phyloP scores from a whole-genome alignment of 2,113 vertebrate genomes.

The Hemibagrus wyckioides region DNA sequence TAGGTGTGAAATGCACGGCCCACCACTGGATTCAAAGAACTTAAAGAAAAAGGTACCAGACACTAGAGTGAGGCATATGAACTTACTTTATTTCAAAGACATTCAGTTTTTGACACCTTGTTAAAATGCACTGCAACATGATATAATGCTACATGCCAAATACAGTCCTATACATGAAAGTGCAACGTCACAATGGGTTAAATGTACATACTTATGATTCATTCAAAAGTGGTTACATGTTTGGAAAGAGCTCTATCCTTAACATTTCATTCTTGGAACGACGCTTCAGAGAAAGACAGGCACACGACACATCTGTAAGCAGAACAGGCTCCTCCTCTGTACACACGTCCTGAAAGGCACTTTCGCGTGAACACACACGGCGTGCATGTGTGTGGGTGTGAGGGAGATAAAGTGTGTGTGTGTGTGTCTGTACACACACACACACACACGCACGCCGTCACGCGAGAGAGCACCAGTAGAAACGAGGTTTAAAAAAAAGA shows the following conservation, averaged over 20 bases:
- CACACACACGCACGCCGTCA: slow-evolving; percentile 2
- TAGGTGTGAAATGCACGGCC: no score
- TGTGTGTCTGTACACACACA: no score
- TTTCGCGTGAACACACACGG: slow-evolving; percentile 62
- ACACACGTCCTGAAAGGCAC: slow-evolving; percentile 70
- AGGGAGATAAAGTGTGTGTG: not conserved
- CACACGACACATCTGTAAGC: slow-evolving; percentile 46
- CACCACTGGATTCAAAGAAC: no score
- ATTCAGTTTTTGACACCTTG: slow-evolving; percentile 67
- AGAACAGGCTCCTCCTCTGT: slow-evolving; percentile 50
- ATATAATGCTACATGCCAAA: slow-evolving; percentile 80
- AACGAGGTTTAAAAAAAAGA: not conserved
- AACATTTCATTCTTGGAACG: slow-evolving; percentile 53
- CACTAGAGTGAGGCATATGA: slow-evolving; percentile 65
- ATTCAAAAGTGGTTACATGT: slow-evolving; percentile 60
- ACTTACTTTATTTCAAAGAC: slow-evolving; percentile 75
- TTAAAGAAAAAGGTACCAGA: not conserved
- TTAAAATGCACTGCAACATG: slow-evolving; percentile 73
- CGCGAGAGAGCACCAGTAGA: slow-evolving; percentile 55
- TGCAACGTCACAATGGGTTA: slow-evolving; percentile 90
- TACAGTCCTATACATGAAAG: slow-evolving; percentile 79
- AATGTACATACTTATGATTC: slow-evolving; percentile 78
- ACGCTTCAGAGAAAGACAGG: slow-evolving; percentile 56
- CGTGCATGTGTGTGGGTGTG: slow-evolving; percentile 37
- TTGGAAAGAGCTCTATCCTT: slow-evolving; percentile 52